Percentiles rank a stretch among this genome's conserved stretches.
phyloP scores from a whole-genome alignment of 2,888 invertebrate genomes.

The Hartigia nigra region DNA sequence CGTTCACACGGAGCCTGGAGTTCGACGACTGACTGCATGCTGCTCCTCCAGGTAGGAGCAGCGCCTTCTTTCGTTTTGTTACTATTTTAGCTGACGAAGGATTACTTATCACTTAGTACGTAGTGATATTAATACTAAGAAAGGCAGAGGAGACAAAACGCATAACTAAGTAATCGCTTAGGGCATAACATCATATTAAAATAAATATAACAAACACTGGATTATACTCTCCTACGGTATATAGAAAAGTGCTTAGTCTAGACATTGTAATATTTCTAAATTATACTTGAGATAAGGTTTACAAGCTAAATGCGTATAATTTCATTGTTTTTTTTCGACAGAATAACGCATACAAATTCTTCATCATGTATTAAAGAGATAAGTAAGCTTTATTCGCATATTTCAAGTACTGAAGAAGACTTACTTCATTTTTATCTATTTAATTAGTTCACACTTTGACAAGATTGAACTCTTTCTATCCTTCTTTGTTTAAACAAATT shows the following conservation, averaged over 20 bases:
- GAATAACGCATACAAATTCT: neutral
- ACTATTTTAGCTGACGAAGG: too few species aligned
- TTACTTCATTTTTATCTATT: neutral
- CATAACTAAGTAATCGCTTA: too few species aligned
- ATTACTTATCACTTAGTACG: too few species aligned
- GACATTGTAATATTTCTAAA: neutral
- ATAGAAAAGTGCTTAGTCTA: neutral
- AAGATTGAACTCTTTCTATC: neutral
- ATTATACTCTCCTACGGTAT: neutral
- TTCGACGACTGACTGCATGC: too few species aligned
- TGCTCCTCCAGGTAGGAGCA: too few species aligned
- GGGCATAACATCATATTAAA: too few species aligned
- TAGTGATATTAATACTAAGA: too few species aligned
- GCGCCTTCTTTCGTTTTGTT: too few species aligned
- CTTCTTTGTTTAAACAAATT: neutral
- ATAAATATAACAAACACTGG: constrained; percentile 5
- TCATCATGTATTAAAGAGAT: neutral
- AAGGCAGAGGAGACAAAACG: too few species aligned
- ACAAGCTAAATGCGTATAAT: neutral
- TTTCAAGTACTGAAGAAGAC: neutral
- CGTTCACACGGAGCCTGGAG: too few species aligned
- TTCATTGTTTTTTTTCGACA: neutral
- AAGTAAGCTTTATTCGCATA: neutral
- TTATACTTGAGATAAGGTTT: neutral
- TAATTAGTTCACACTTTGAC: neutral